These are phyloP conservation scores for Conchocele bisecta DNA, from an alignment of 2,888 invertebrate species.

Conservation along the genomic window DNA sequence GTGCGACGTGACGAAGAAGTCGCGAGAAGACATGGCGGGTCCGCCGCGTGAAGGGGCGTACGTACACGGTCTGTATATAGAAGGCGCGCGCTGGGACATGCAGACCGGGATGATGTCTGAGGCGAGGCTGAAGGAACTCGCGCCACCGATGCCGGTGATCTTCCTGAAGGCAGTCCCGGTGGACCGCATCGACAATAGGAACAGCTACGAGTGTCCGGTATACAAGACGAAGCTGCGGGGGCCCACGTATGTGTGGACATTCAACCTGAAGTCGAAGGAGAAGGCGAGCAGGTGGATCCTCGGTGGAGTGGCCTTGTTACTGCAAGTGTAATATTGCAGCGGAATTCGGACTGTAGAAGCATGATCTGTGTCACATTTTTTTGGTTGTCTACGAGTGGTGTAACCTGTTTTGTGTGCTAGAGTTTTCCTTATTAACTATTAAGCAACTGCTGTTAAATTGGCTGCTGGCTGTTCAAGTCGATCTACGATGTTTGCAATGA, in stretches of 20 bases:
- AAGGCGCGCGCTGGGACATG: slow-evolving; percentile 96
- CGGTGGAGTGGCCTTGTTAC: slow-evolving; percentile 94
- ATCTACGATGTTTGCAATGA: too few relatives aligned
- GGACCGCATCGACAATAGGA: slow-evolving; percentile 95
- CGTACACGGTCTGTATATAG: slow-evolving; percentile 95
- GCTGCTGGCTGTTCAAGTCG: too few relatives aligned
- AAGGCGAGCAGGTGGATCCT: slow-evolving; percentile 97
- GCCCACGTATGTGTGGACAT: slow-evolving; percentile 98
- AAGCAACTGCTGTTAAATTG: too few relatives aligned
- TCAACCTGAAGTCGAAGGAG: slow-evolving; percentile 97
- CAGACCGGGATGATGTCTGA: slow-evolving; percentile 95
- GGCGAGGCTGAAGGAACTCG: slow-evolving; percentile 94
- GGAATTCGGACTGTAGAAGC: too few relatives aligned
- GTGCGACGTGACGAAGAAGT: slow-evolving; percentile 98
- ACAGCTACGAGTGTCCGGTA: slow-evolving; percentile 97
- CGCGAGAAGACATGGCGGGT: slow-evolving; percentile 93
- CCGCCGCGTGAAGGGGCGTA: slow-evolving; percentile 94
- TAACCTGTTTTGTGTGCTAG: too few relatives aligned
- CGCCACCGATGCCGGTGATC: slow-evolving; percentile 96
- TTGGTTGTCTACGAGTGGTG: too few relatives aligned
- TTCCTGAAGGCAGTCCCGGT: slow-evolving; percentile 90
- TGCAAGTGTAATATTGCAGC: slow-evolving; percentile 94
- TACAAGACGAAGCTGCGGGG: slow-evolving; percentile 97
- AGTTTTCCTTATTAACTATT: too few relatives aligned
- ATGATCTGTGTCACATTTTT: too few relatives aligned